Conservation (phyloP, 2,113 vertebrate genomes). For the Chlamydotis undulata region DNA sequence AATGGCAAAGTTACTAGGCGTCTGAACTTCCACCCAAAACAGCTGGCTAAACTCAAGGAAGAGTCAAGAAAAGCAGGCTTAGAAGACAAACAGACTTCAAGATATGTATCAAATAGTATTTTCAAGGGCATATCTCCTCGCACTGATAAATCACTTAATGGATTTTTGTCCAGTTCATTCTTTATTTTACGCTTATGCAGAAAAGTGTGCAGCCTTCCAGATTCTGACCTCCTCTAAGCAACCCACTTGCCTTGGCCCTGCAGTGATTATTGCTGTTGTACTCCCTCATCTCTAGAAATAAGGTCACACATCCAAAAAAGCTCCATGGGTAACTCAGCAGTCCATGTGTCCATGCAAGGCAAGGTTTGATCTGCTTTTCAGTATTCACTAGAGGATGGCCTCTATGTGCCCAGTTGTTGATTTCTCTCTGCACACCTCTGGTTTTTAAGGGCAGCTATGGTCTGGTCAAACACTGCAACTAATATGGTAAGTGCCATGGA, state of each 20-base stretch:
- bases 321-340: background rate
- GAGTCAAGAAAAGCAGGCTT: background rate
- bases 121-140: background rate
- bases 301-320: background rate
- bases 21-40: background rate
- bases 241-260: accelerated
- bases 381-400: accelerated
- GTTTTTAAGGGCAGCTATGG: background rate
- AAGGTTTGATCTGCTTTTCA: background rate
- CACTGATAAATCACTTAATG: background rate
- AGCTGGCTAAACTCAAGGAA: conserved; percentile 16
- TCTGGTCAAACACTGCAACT: background rate
- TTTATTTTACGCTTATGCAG: background rate
- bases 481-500: accelerated
- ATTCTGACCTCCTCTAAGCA: background rate
- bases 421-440: background rate
- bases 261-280: background rate
- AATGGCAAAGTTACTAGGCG: background rate
- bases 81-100: background rate
- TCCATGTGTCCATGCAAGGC: background rate
- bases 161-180: accelerated
- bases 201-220: background rate
- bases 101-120: background rate
- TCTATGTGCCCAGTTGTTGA: accelerated
- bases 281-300: background rate